Conservation (phyloP, 2,888 invertebrate species). For the Euplagia quadripunctaria region DNA sequence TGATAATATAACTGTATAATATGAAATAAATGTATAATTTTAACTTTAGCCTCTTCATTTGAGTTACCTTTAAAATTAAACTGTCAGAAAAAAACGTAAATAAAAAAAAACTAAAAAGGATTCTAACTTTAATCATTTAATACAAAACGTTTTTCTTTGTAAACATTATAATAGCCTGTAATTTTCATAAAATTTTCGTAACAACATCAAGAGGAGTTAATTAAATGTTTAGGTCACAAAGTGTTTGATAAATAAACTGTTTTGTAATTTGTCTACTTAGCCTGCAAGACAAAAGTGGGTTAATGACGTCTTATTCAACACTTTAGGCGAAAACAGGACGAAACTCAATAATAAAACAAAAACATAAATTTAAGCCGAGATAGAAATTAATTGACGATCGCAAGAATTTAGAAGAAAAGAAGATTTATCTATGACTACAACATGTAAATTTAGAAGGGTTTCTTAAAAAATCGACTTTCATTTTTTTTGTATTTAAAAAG, state of each 20-base stretch:
- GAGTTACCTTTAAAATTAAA: background rate
- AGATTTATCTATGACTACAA: background rate
- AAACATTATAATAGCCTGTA: background rate
- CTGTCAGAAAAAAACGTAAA: too few species aligned
- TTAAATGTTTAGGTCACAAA: background rate
- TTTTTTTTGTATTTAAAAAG: too few species aligned
- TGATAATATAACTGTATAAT: too few species aligned
- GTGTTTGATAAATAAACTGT: background rate
- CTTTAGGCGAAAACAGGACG: background rate
- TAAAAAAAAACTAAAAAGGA: too few species aligned
- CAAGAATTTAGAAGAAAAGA: background rate
- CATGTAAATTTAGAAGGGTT: background rate
- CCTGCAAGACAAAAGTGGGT: background rate
- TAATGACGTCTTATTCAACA: background rate
- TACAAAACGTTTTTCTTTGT: background rate
- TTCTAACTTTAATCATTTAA: too few species aligned
- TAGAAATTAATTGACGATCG: background rate
- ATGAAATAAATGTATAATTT: too few species aligned
- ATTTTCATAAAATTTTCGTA: background rate
- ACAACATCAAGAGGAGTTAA: background rate
- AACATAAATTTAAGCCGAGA: background rate
- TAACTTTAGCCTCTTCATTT: background rate
- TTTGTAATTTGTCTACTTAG: constrained; percentile 5
- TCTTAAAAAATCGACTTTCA: background rate
- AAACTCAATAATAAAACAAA: background rate